Conservation (phyloP, 2,113 vertebrate genomes). For the Ondatra zibethicus region DNA sequence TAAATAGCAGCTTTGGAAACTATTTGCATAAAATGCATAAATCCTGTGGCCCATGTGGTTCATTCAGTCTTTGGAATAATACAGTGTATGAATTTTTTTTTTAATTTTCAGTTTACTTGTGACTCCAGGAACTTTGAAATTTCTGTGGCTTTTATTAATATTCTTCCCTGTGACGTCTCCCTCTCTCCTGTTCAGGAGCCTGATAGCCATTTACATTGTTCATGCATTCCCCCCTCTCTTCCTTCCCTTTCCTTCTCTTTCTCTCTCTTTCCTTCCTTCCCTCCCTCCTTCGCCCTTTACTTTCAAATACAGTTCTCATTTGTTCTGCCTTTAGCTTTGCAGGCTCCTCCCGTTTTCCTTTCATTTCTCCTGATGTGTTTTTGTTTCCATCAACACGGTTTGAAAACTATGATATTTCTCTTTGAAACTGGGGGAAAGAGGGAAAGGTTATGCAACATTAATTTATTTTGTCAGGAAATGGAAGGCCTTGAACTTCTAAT, state of each 20-base stretch:
- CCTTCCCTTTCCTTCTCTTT: background rate
- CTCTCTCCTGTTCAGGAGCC: background rate
- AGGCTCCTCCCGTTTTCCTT: background rate
- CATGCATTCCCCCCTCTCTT: background rate
- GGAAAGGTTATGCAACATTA: background rate
- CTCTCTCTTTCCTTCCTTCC: fast-evolving
- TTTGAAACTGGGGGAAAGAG: background rate
- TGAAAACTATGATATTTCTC: background rate
- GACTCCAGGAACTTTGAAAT: background rate
- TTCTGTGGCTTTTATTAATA: background rate
- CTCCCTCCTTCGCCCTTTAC: background rate
- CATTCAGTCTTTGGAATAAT: background rate
- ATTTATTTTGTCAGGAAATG: conserved; percentile 33
- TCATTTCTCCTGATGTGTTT: background rate
- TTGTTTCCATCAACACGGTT: conserved; percentile 7
- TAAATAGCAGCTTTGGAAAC: background rate
- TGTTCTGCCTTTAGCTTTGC: background rate
- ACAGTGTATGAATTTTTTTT: background rate
- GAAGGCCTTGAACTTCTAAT: conserved; percentile 32
- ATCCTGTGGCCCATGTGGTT: background rate
- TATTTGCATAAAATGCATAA: background rate
- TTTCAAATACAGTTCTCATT: background rate
- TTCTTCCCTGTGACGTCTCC: background rate
- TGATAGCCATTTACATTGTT: background rate
- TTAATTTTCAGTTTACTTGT: conserved; percentile 39